Percentiles rank a stretch among this genome's conserved stretches.
Conservation (phyloP, 2,113 vertebrate species). For the Cyphomyrus plagiostoma region DNA sequence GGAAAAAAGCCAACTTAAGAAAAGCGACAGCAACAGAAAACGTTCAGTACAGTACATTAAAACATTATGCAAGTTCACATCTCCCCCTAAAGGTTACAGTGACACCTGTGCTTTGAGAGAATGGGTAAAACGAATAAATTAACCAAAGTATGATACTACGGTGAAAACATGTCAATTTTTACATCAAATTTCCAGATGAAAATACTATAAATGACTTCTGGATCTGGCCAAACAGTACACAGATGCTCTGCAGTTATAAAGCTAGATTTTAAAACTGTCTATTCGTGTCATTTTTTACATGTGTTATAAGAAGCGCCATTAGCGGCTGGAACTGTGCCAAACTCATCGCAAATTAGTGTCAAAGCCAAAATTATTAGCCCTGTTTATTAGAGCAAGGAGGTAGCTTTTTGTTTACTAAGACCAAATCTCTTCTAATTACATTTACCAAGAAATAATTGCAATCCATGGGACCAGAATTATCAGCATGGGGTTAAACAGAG, state of each 20-base stretch:
- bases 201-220: background rate
- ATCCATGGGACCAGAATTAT: slow-evolving; percentile 77
- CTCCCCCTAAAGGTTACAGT: background rate
- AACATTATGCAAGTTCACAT: background rate
- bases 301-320: slow-evolving; percentile 60
- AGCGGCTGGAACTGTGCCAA: slow-evolving; percentile 75
- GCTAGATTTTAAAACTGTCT: background rate
- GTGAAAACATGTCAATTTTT: background rate
- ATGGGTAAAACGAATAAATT: background rate
- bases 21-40: background rate
- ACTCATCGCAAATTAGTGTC: slow-evolving; percentile 76
- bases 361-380: slow-evolving; percentile 81
- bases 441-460: slow-evolving; percentile 81
- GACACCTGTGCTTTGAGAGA: background rate
- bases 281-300: background rate
- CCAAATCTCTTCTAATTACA: slow-evolving; percentile 84
- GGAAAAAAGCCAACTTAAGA: background rate
- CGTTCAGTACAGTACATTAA: background rate
- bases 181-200: background rate
- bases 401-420: slow-evolving; percentile 79
- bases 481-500: slow-evolving; percentile 75
- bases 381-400: slow-evolving; percentile 77
- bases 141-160: background rate
- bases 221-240: background rate
- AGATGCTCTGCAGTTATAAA: background rate